These are phyloP conservation scores for Erpetoichthys calabaricus DNA, from an alignment of 2,797 vertebrate genomes.

Conservation along the genomic window DNA sequence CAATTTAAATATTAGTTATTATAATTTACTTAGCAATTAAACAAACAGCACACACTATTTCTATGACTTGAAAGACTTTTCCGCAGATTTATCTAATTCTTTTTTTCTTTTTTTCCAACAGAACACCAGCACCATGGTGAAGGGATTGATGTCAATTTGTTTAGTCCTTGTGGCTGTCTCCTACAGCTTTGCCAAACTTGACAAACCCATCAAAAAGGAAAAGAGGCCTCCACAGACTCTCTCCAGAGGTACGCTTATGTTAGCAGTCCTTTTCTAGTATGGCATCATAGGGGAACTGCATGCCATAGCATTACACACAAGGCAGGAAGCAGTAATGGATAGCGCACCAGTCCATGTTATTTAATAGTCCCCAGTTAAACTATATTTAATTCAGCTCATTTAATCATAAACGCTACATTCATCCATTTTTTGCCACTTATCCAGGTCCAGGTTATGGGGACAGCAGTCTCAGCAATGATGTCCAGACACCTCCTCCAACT, in stretches of 20 bases:
- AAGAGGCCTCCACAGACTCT: constrained; percentile 74
- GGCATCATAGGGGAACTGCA: not conserved
- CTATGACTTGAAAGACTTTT: not conserved
- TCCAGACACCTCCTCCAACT: too few relatives aligned
- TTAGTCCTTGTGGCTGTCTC: constrained; percentile 59
- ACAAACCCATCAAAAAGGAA: constrained; percentile 52
- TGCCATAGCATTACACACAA: not conserved
- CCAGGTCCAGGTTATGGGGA: too few relatives aligned
- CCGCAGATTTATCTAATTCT: not conserved
- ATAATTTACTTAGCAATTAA: too few relatives aligned
- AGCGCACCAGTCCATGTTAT: too few relatives aligned
- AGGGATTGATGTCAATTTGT: constrained; percentile 36
- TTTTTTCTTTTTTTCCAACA: constrained; percentile 11
- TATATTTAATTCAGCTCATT: too few relatives aligned
- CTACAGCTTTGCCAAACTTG: constrained; percentile 47
- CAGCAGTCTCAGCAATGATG: too few relatives aligned
- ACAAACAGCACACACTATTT: too few relatives aligned
- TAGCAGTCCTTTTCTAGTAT: not conserved
- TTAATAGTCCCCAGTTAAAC: too few relatives aligned
- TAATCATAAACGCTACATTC: too few relatives aligned
- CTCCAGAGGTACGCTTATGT: constrained; percentile 64
- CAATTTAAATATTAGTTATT: too few relatives aligned
- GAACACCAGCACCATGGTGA: constrained; percentile 52
- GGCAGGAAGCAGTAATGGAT: not conserved
- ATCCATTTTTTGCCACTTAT: too few relatives aligned